Evolutionary conservation across 1,140 invertebrate species (phyloP).

Genomic region (Drosophila ercepeae): DNA sequence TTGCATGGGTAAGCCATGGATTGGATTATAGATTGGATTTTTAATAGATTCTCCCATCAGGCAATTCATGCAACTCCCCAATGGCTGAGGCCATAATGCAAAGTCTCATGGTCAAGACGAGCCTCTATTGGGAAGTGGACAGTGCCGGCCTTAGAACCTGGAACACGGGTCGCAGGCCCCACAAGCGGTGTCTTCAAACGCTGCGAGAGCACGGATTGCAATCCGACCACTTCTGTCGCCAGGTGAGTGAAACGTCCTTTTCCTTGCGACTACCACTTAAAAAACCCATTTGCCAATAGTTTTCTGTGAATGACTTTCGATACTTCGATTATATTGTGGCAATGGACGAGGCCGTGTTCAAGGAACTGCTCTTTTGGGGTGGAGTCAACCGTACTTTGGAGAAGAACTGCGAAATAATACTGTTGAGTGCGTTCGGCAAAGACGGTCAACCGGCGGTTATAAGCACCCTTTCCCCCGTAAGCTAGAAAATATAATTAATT

Average conservation of each 20-base stretch:
- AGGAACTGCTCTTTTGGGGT: constrained; percentile 54
- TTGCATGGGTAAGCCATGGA: constrained; percentile 54
- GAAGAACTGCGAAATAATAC: constrained; percentile 6
- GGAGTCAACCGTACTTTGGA: not conserved
- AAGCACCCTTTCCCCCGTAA: constrained; percentile 39
- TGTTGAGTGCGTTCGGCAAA: constrained; percentile 27
- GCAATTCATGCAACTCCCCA: constrained; percentile 68
- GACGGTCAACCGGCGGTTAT: constrained; percentile 7
- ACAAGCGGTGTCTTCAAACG: constrained; percentile 43
- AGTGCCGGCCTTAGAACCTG: constrained; percentile 62
- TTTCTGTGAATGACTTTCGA: constrained; percentile 46
- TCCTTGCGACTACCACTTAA: too few species aligned
- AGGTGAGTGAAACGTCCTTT: too few species aligned
- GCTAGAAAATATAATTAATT: not conserved
- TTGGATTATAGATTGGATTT: too few species aligned
- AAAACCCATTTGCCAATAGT: constrained; percentile 9
- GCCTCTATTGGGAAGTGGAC: constrained; percentile 71
- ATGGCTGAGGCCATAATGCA: constrained; percentile 71
- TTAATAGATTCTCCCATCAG: not conserved
- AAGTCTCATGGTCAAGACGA: constrained; percentile 65
- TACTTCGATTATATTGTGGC: constrained; percentile 65
- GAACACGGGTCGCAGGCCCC: constrained; percentile 63
- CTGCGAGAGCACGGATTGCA: constrained; percentile 58
- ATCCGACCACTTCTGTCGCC: constrained; percentile 60
- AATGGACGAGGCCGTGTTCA: constrained; percentile 55